These are phyloP conservation scores for Rattus rattus DNA, from an alignment of 2,113 vertebrate genomes.

Conservation along the genomic window DNA sequence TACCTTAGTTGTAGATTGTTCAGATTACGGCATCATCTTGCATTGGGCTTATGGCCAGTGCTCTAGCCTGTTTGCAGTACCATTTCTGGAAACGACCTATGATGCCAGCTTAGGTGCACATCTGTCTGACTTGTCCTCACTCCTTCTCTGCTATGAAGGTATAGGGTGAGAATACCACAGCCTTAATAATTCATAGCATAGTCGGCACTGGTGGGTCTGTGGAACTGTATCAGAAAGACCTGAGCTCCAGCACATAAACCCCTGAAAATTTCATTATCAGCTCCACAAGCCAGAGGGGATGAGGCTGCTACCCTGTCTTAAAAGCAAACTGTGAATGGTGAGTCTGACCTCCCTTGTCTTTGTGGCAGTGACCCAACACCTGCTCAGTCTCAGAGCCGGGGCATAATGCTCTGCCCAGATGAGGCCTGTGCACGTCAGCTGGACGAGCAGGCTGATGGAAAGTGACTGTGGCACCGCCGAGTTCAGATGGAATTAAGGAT, in stretches of 20 bases:
- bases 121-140: neutral
- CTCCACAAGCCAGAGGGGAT: neutral
- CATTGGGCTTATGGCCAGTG: neutral
- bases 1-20: neutral
- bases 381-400: slow-evolving; percentile 59
- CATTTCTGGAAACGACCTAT: neutral
- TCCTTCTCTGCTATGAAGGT: neutral
- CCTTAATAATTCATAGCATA: slow-evolving; percentile 24
- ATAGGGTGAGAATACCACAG: neutral
- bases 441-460: slow-evolving; percentile 78
- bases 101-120: neutral
- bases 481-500: slow-evolving; percentile 86
- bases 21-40: neutral
- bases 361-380: neutral
- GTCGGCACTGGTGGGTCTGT: neutral
- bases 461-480: slow-evolving; percentile 80
- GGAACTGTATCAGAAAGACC: neutral
- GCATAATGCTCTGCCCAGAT: slow-evolving; percentile 58
- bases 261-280: neutral
- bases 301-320: neutral
- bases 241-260: neutral
- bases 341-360: slow-evolving; percentile 61
- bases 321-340: neutral
- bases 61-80: neutral
- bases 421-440: slow-evolving; percentile 74